Evolutionary conservation across 2,113 vertebrate species (phyloP).

Genomic region (Brachypodius melanocephalos): DNA sequence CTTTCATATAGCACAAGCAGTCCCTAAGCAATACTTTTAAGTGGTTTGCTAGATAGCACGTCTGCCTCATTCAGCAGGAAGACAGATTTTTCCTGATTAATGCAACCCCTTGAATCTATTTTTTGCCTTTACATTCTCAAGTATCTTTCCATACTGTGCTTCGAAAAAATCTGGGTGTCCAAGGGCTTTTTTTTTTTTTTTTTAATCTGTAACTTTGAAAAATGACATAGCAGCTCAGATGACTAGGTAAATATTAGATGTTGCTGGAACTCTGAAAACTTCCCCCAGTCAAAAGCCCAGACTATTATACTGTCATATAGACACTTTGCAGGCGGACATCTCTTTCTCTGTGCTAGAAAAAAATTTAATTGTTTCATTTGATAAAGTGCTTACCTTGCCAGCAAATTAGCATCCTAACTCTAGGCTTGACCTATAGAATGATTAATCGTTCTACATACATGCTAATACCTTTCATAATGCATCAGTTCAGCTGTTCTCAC

Average conservation of each 20-base stretch:
- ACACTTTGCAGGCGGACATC: background rate
- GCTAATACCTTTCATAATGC: background rate
- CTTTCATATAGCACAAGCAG: slow-evolving; percentile 15
- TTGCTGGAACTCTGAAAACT: background rate
- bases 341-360: background rate
- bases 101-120: background rate
- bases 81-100: slow-evolving; percentile 41
- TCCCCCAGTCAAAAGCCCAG: background rate
- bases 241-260: background rate
- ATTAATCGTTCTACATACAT: background rate
- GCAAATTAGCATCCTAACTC: background rate
- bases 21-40: slow-evolving; percentile 11
- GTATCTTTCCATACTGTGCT: background rate
- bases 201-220: background rate
- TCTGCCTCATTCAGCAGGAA: slow-evolving; percentile 3
- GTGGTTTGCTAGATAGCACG: background rate
- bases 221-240: background rate
- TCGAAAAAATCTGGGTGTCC: background rate
- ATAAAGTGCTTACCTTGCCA: background rate
- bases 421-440: background rate
- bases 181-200: background rate
- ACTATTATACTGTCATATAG: background rate
- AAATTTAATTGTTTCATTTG: background rate
- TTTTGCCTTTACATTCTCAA: slow-evolving; percentile 1
- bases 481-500: background rate